Conservation (phyloP, 2,888 invertebrate genomes). For the Lagria hirta region DNA sequence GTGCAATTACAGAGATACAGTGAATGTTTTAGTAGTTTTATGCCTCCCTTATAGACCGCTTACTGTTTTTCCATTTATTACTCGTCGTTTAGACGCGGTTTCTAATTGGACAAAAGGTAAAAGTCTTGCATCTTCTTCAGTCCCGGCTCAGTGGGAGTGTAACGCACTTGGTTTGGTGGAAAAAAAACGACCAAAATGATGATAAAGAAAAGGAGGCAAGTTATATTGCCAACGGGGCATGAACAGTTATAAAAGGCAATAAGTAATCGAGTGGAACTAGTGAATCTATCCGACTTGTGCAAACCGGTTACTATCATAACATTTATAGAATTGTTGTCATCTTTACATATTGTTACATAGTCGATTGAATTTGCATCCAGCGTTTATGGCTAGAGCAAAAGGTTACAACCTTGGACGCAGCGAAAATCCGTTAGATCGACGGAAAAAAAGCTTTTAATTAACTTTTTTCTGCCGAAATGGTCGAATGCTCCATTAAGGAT, state of each 20-base stretch:
- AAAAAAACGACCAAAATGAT: too few species aligned
- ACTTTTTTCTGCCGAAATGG: too few species aligned
- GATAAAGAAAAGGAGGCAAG: constrained; percentile 19
- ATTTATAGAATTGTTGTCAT: constrained; percentile 19
- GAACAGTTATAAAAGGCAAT: constrained; percentile 23
- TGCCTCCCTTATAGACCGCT: too few species aligned
- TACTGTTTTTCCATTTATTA: constrained; percentile 18
- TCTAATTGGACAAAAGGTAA: constrained; percentile 21
- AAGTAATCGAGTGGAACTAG: constrained; percentile 20
- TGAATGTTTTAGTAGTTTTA: too few species aligned
- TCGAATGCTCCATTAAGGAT: too few species aligned
- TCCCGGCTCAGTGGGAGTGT: constrained; percentile 18
- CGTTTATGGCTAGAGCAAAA: too few species aligned
- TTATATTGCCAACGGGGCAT: constrained; percentile 19
- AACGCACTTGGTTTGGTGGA: constrained; percentile 20
- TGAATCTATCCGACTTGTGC: too few species aligned
- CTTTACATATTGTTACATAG: constrained; percentile 15
- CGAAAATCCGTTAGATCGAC: too few species aligned
- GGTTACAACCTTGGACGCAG: too few species aligned
- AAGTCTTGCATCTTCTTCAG: too few species aligned
- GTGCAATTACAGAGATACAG: too few species aligned
- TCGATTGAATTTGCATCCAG: constrained; percentile 14
- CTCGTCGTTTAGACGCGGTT: constrained; percentile 15
- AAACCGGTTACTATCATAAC: constrained; percentile 25
- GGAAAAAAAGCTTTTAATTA: too few species aligned